Evolutionary conservation across 2,113 vertebrate genomes (phyloP).

Genomic region (Lichenostomus cassidix): DNA sequence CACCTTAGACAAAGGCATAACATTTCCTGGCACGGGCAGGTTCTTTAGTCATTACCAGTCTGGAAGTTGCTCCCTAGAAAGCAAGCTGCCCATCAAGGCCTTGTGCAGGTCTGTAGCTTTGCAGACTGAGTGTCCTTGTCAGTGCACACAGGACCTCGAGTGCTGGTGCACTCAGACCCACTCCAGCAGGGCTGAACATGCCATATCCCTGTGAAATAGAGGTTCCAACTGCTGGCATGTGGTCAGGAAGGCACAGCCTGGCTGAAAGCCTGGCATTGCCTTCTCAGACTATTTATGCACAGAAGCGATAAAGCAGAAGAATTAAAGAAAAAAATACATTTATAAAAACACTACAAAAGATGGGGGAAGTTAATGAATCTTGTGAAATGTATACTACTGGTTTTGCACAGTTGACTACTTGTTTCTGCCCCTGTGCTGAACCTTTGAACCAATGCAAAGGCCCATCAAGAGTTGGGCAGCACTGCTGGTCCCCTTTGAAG

Average conservation of each 20-base stretch:
- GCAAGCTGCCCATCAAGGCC: background rate
- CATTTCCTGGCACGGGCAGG: background rate
- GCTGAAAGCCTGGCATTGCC: background rate
- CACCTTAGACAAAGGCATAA: background rate
- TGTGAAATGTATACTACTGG: background rate
- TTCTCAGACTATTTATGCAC: background rate
- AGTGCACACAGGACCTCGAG: rapidly evolving
- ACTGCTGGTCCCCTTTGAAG: background rate
- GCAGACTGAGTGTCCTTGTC: background rate
- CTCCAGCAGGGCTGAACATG: rapidly evolving
- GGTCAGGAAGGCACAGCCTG: background rate
- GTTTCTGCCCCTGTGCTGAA: background rate
- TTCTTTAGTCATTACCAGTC: background rate
- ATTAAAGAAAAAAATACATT: background rate
- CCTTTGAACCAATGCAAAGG: background rate
- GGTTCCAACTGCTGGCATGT: background rate
- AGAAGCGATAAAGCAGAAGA: background rate
- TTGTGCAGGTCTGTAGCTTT: background rate
- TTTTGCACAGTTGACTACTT: background rate
- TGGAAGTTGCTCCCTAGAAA: background rate
- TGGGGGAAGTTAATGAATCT: background rate
- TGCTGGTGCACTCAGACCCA: rapidly evolving
- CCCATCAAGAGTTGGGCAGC: background rate
- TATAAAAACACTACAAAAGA: background rate
- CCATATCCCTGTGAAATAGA: rapidly evolving